Conservation (phyloP, 2,888 invertebrate genomes). For the Pterostichus madidus region DNA sequence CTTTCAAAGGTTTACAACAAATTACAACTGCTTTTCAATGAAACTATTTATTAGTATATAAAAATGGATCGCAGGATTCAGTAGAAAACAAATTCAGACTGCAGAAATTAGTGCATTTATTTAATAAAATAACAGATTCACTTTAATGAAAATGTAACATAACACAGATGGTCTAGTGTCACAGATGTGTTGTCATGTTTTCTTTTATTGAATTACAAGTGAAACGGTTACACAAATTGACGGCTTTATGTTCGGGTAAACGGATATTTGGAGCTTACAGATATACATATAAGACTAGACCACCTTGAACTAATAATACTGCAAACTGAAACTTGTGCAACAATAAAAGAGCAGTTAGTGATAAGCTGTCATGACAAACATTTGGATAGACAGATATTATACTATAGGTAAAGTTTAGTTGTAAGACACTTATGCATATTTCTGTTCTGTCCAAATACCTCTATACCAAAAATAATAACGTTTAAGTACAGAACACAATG, state of each 20-base stretch:
- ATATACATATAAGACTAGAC: conserved; percentile 59
- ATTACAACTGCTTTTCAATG: too few relatives aligned
- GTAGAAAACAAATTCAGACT: conserved; percentile 24
- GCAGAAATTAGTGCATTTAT: conserved; percentile 66
- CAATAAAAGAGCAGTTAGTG: conserved; percentile 59
- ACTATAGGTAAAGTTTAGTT: conserved; percentile 47
- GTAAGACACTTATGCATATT: conserved; percentile 66
- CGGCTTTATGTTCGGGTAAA: conserved; percentile 27
- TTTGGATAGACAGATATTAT: conserved; percentile 47
- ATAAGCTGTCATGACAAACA: conserved; percentile 60
- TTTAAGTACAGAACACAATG: conserved; percentile 63
- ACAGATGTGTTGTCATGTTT: conserved; percentile 38
- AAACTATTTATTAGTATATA: too few relatives aligned
- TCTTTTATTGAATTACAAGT: conserved; percentile 37
- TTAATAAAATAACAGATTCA: conserved; percentile 62
- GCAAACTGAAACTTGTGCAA: conserved; percentile 51
- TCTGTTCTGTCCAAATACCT: conserved; percentile 66
- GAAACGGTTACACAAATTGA: conserved; percentile 34
- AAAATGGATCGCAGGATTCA: background rate
- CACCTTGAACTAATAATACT: conserved; percentile 51
- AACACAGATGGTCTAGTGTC: conserved; percentile 59
- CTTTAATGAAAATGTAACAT: conserved; percentile 57
- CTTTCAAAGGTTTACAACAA: too few relatives aligned
- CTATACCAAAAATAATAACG: conserved; percentile 65
- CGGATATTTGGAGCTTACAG: conserved; percentile 43